Base-by-base conservation (phyloP, 92 coral and sea anemone species). In the Porites evermanni region DNA sequence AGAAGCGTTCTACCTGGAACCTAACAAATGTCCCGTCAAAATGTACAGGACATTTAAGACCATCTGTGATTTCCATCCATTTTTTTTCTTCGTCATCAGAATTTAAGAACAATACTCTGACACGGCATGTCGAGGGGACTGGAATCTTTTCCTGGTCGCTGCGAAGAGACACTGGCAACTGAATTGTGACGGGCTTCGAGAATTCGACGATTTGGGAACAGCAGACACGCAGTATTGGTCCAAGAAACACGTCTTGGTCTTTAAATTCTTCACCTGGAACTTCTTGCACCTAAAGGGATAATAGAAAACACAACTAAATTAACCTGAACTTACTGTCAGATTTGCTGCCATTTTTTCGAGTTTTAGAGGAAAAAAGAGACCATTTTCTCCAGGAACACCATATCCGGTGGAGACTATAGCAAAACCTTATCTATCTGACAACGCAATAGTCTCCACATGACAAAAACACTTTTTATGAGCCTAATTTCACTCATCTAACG, bases 1-100 rank as follows among this genome's bases (percentile, higher is more conserved):
- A 83, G 24, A 83, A 83, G 32, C 73, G 87, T 53, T 60, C 26
- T 1, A 83, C 87, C 73, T 83, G 80, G 80, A 83, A 83, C 53
- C 13, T 74, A 24, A 83, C 87, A 52, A 64, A 8, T 32, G 18
- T 74, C 4, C 80, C 87, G 18, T 83, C 80, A 65, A 61, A 61
- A 14, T 18, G 8, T 1, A 38, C n/a, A 21, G 87, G 73, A 29
- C 53, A 26, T 64, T 14, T 67, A 65, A 74, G 64, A 23, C 50
- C 73, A 21, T 32, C 59, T 2, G 80, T 59, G 19, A 83, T 83
- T 47, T 83, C 87, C 20, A 73, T 18, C 87, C 87, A 83, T 64
- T 83, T 53, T 29, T 52, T 75, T 1, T n/a, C 32, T 74, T 74
- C 87, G 14, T 1, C 81, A 16, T 74, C 87, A 23, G 87, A 74